phyloP scores from a whole-genome alignment of 2,797 vertebrate species.

The Perodicticus potto region DNA sequence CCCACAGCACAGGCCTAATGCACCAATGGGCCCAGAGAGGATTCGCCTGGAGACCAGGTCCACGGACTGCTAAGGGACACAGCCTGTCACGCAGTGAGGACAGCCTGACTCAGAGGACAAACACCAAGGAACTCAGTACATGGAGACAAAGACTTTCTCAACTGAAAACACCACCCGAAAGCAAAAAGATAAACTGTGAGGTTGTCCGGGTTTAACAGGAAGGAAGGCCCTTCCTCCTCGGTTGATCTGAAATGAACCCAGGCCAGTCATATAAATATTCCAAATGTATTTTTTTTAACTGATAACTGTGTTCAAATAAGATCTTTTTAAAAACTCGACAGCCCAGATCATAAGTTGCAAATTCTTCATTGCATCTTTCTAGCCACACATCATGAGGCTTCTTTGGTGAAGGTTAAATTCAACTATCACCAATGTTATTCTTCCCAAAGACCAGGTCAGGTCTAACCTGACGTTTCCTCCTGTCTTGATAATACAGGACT shows the following conservation, averaged over 20 bases:
- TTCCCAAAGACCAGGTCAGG: background rate
- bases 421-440: background rate
- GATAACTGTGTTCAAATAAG: background rate
- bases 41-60: background rate
- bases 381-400: background rate
- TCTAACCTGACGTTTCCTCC: background rate
- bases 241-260: background rate
- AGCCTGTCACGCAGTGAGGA: background rate
- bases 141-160: background rate
- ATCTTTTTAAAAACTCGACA: background rate
- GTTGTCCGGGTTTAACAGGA: background rate
- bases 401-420: background rate
- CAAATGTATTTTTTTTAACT: background rate
- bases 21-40: rapidly evolving
- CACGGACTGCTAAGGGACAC: rapidly evolving
- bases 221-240: background rate
- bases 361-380: background rate
- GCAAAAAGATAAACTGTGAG: background rate
- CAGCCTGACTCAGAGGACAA: background rate
- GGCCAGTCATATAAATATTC: background rate
- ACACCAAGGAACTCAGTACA: background rate
- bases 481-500: rapidly evolving
- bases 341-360: background rate
- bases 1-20: rapidly evolving
- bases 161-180: background rate